Evolutionary conservation across 2,888 invertebrate species (phyloP), one percentile per base, ranked within the genome.

Genomic region (Plusia festucae): DNA sequence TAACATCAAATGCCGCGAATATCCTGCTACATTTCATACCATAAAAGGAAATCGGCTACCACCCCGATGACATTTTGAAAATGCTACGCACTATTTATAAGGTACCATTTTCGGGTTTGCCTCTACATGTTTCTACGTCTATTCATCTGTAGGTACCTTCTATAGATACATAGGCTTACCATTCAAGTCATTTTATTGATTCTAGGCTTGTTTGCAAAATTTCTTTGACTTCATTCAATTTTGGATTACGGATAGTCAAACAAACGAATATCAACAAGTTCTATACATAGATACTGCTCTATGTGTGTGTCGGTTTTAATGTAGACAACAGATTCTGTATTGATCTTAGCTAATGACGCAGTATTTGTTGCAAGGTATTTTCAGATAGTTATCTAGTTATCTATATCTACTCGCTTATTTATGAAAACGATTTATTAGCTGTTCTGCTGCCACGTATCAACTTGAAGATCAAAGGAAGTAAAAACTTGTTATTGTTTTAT

Each of bases 1-100:
- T 93, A 93, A 82, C 88, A 83, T 82, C 78, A 27, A 66, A 63
- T 53, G 55, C 53, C 53, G 18, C 32, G 15, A 53, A 55, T 63
- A 65, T 69, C 78, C 65, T 58, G 56, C 46, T 53, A 65, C 34
- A 62, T 64, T 53, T 67, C 51, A 66, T 60, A 22, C 52, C 53
- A 18, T 53, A 44, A 8, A 49, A 53, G 27, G 62, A 46, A 65
- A 44, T 59, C 40, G 18, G 34, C 22, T 27, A 30, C 46, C 40
- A 27, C 9, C 52, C 34, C 18, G 46, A 57, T 60, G 40, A 24
- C 20, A 34, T 59, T 18, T 59, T 44, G 15, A 34, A 27, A 15
- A 13, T 49, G 40, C 20, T 66, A 32, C 67, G 55, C 20, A 60
- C 22, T 57, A 58, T 54, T 15, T 11, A 44, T 51, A 49, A 24